Conservation (phyloP, 1,140 invertebrate species). For the Drosophila funebris region DNA sequence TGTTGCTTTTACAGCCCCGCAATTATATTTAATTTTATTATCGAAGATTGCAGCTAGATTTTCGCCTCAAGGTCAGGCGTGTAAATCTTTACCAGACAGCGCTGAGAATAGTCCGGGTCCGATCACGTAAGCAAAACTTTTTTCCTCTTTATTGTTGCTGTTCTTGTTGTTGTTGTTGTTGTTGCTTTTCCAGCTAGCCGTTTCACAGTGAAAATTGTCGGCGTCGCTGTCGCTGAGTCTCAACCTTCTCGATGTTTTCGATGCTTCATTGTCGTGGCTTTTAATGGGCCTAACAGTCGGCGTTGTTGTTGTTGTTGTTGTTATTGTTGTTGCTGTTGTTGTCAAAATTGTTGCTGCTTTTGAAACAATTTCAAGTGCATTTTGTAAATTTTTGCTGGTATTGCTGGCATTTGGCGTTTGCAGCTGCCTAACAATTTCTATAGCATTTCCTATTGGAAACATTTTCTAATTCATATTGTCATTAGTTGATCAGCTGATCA, state of each 20-base stretch:
- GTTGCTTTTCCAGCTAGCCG: conserved; percentile 42
- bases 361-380: conserved; percentile 36
- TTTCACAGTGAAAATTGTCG: conserved; percentile 46
- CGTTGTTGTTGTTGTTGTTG: conserved; percentile 33
- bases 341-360: conserved; percentile 27
- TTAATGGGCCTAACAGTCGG: conserved; percentile 66
- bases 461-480: conserved; percentile 9
- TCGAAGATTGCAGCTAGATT: conserved; percentile 81
- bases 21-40: conserved; percentile 83
- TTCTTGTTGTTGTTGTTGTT: conserved; percentile 4
- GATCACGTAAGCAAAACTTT: conserved; percentile 76
- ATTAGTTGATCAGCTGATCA: conserved; percentile 9
- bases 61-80: conserved; percentile 78
- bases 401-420: conserved; percentile 9
- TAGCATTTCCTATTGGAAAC: conserved; percentile 32
- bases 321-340: conserved; percentile 27
- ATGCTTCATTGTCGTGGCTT: conserved; percentile 61
- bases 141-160: conserved; percentile 23
- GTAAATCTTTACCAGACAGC: conserved; percentile 71
- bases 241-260: conserved; percentile 45
- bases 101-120: conserved; percentile 39
- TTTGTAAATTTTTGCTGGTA: conserved; percentile 23
- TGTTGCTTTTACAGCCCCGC: conserved; percentile 63
- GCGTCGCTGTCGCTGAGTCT: conserved; percentile 10
- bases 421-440: neutral